Evolutionary conservation across 2,113 vertebrate genomes (phyloP), one percentile per base, ranked within the genome.

Genomic region (Percopsis transmontana): DNA sequence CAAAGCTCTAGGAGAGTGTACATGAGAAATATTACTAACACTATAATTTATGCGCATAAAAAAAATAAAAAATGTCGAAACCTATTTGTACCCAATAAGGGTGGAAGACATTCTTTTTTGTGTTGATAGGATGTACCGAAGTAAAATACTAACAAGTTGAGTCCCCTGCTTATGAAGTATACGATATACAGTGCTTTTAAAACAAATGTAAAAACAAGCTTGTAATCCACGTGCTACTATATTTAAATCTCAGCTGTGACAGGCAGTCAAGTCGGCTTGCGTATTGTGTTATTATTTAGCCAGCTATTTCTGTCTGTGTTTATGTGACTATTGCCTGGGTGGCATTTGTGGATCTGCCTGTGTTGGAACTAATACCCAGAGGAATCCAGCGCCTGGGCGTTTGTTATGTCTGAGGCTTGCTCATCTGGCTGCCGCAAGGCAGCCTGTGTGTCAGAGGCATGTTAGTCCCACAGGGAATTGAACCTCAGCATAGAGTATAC

Each of bases 271-370:
- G 38, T 14, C n/a, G 24, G 33, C 48, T 54, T 21, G 21, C 13
- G 8, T 48, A 12, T 61, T 78, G 66, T 33, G 64, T 63, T 72
- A 64, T 19, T 23, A 50, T 27, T 23, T 3, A 12, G 74, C 66
- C 76, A 19, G 70, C 77, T 84, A 80, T 88, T 89, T 80, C 72
- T 76, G 74, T 74, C 68, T 15, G 33, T 81, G 82, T 79, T 81
- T 85, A 78, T 76, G 68, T 79, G 76, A 48, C 45, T 62, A 62
- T 68, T 69, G 64, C 56, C 48, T 45, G 72, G 66, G 51, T 74
- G 61, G 54, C 61, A 64, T 63, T 66, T 64, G 40, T 54, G 70
- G 65, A 76, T 78, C 79, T 60, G 65, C 48, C 75, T 68, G 71
- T 74, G 52, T 68, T 67, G 72, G 60, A 74, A 44, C 71, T 77